phyloP scores from a whole-genome alignment of 1,140 invertebrate genomes.

The Whitmania pigra region DNA sequence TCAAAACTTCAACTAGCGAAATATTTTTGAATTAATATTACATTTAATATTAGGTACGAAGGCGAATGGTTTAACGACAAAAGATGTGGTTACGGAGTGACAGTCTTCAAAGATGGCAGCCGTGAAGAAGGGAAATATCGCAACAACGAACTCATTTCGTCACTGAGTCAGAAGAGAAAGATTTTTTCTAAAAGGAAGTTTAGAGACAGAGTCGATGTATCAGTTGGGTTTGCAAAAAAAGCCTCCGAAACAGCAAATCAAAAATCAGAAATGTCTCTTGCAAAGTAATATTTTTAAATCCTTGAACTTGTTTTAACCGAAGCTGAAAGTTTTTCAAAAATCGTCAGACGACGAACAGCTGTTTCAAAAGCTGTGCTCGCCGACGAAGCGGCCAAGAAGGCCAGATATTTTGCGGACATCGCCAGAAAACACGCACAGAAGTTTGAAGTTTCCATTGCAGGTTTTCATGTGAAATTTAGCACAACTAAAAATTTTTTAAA shows the following conservation, averaged over 20 bases:
- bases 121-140: constrained; percentile 93
- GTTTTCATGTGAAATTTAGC: too few relatives aligned
- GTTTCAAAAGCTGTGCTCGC: neutral
- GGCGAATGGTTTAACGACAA: constrained; percentile 95
- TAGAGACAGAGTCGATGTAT: constrained; percentile 82
- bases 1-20: too few relatives aligned
- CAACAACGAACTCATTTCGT: constrained; percentile 85
- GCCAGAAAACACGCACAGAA: constrained; percentile 15
- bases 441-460: constrained; percentile 1
- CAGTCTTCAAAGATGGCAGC: constrained; percentile 77
- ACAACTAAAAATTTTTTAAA: neutral
- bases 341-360: constrained; percentile 1
- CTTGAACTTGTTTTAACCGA: neutral
- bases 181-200: constrained; percentile 81
- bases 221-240: constrained; percentile 73
- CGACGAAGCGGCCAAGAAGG: constrained; percentile 17
- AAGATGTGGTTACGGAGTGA: constrained; percentile 93
- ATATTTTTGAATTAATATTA: too few relatives aligned
- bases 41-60: constrained; percentile 42
- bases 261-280: constrained; percentile 90
- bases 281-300: constrained; percentile 47
- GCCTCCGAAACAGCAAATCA: constrained; percentile 88
- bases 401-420: neutral
- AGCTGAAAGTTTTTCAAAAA: neutral
- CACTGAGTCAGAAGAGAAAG: constrained; percentile 75